phyloP scores from a whole-genome alignment of 2,113 vertebrate genomes.

The Typhlomys cinereus region DNA sequence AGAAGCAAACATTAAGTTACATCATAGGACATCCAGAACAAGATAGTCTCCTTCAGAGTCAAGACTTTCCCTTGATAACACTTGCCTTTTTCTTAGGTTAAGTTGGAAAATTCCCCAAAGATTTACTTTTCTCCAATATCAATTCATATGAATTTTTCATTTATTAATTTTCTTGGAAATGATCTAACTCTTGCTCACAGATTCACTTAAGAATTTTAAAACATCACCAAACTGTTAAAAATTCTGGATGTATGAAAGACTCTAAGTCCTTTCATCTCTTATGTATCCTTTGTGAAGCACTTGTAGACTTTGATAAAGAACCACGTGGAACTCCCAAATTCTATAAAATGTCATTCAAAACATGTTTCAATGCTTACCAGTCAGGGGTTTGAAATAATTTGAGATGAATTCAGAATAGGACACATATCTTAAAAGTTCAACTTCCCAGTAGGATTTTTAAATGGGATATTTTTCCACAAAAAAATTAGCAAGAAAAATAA shows the following conservation, averaged over 20 bases:
- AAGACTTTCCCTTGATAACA: not conserved
- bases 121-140: not conserved
- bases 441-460: constrained; percentile 39
- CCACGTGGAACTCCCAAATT: not conserved
- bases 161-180: constrained; percentile 39
- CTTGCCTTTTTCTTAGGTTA: constrained; percentile 44
- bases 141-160: constrained; percentile 43
- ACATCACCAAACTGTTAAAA: not conserved
- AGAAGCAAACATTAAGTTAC: not conserved
- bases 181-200: constrained; percentile 26
- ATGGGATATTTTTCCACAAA: constrained; percentile 15
- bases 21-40: not conserved
- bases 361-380: constrained; percentile 7
- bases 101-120: constrained; percentile 7
- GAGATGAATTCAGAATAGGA: constrained; percentile 41
- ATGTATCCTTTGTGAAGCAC: not conserved
- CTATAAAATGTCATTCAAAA: not conserved
- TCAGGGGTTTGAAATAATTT: not conserved
- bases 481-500: constrained; percentile 16
- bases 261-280: not conserved
- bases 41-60: not conserved
- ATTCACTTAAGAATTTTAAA: not conserved
- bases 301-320: not conserved
- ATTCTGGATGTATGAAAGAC: not conserved
- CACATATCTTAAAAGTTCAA: constrained; percentile 42